Conservation (phyloP, 2,888 invertebrate genomes). For the Zygaena filipendulae region DNA sequence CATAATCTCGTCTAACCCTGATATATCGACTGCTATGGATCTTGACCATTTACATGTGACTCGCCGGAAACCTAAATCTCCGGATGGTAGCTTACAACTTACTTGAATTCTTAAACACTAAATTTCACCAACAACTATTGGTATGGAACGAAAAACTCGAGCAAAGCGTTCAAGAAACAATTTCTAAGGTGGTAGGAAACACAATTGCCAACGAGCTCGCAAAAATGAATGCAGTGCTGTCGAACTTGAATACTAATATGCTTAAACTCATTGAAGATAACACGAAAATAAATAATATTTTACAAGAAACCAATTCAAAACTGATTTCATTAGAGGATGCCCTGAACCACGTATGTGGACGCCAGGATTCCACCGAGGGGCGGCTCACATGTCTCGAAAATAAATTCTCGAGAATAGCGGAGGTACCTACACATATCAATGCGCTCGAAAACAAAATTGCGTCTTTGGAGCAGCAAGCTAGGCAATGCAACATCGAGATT, state of each 20-base stretch:
- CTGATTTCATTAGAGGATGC: conserved; percentile 1
- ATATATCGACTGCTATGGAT: no score
- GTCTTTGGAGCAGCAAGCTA: conserved; percentile 5
- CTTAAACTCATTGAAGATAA: not conserved
- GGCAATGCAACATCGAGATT: conserved; percentile 6
- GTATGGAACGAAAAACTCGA: no score
- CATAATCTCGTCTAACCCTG: no score
- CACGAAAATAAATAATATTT: conserved; percentile 1
- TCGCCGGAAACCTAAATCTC: no score
- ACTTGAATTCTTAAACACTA: no score
- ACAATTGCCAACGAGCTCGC: not conserved
- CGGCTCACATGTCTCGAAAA: conserved; percentile 1
- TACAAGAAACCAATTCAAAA: conserved; percentile 1
- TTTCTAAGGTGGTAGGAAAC: no score
- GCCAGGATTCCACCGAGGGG: conserved; percentile 2
- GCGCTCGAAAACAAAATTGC: conserved; percentile 1
- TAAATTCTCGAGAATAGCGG: not conserved
- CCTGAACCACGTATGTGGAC: conserved; percentile 1
- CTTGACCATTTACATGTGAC: no score
- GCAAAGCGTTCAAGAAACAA: no score
- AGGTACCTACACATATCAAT: not conserved
- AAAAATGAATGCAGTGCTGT: conserved; percentile 1
- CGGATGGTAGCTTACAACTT: no score
- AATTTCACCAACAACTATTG: no score
- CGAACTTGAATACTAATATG: not conserved